phyloP scores from a whole-genome alignment of 2,113 vertebrate species.

The Paramisgurnus dabryanus region DNA sequence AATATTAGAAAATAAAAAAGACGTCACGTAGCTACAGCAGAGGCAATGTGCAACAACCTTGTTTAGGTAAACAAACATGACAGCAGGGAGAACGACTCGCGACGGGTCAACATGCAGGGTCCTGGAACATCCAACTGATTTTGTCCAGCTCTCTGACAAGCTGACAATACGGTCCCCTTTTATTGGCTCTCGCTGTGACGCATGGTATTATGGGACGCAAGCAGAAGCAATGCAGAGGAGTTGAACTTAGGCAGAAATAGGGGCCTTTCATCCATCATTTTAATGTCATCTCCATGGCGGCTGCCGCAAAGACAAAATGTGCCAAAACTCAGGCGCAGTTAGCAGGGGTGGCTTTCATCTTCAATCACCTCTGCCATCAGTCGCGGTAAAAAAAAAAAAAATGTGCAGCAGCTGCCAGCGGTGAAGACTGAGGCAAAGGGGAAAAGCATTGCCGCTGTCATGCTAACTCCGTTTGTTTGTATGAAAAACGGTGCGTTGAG shows the following conservation, averaged over 20 bases:
- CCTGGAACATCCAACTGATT: background rate
- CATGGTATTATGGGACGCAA: background rate
- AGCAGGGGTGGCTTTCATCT: slow-evolving; percentile 24
- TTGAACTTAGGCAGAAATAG: background rate
- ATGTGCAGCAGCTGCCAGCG: background rate
- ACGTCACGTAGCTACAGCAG: background rate
- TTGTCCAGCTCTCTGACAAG: slow-evolving; percentile 18
- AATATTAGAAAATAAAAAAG: background rate
- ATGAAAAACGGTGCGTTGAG: slow-evolving; percentile 4
- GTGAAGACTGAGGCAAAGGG: background rate
- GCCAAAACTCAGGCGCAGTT: background rate
- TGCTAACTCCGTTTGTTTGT: slow-evolving; percentile 23
- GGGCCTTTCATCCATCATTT: slow-evolving; percentile 3
- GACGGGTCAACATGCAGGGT: background rate
- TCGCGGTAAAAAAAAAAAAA: slow-evolving; percentile 16
- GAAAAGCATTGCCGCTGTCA: slow-evolving; percentile 17
- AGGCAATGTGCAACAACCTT: background rate
- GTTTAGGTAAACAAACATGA: slow-evolving; percentile 30
- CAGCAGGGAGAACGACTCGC: slow-evolving; percentile 12
- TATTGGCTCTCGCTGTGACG: slow-evolving; percentile 20
- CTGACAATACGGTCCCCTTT: background rate
- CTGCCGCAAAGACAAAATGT: background rate
- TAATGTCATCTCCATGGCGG: slow-evolving; percentile 4
- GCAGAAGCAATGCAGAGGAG: background rate
- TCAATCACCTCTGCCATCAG: slow-evolving; percentile 18